These are phyloP conservation scores for Papilio polytes DNA, from an alignment of 1,140 invertebrate genomes.

Conservation along the genomic window DNA sequence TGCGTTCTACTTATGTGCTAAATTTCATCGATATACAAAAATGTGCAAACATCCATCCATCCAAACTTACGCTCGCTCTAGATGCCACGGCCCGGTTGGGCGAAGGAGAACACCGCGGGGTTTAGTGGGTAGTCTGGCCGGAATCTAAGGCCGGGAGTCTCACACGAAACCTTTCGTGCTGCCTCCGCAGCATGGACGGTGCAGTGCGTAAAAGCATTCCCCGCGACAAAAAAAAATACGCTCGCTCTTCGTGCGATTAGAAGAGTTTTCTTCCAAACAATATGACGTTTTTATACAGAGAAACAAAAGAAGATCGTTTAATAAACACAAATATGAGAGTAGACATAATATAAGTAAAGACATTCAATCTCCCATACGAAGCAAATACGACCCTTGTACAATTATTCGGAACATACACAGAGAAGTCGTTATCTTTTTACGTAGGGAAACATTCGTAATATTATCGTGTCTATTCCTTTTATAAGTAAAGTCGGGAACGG, in stretches of 20 bases:
- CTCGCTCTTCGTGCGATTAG: background rate
- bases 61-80: too few relatives aligned
- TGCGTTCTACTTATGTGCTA: too few relatives aligned
- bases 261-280: background rate
- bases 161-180: too few relatives aligned
- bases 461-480: constrained; percentile 58
- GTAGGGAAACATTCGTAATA: constrained; percentile 57
- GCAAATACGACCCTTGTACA: constrained; percentile 36
- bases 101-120: too few relatives aligned
- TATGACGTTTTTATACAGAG: background rate
- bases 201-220: too few relatives aligned
- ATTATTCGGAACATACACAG: constrained; percentile 40
- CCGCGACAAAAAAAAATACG: too few relatives aligned
- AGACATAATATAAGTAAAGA: background rate
- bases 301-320: background rate
- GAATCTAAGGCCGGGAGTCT: too few relatives aligned
- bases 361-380: constrained; percentile 35
- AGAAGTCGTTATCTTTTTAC: constrained; percentile 46
- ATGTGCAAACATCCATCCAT: too few relatives aligned
- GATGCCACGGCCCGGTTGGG: too few relatives aligned
- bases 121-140: too few relatives aligned
- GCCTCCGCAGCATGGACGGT: too few relatives aligned
- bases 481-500: constrained; percentile 50
- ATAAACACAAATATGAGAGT: background rate
- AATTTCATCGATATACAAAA: too few relatives aligned